These are phyloP conservation scores for Harpalus rufipes DNA, from an alignment of 2,888 invertebrate species.

Conservation along the genomic window DNA sequence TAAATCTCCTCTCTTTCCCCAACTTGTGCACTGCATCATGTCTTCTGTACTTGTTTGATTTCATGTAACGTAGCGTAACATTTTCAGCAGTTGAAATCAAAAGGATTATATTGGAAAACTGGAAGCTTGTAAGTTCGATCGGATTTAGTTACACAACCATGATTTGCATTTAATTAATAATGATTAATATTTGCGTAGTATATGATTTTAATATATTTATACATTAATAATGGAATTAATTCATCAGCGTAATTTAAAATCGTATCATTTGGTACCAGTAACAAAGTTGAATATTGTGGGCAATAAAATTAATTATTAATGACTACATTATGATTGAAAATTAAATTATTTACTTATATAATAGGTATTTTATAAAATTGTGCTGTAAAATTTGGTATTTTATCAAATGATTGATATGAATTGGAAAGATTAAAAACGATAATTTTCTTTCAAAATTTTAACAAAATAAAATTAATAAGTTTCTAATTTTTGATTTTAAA, in stretches of 20 bases:
- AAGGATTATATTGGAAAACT: neutral
- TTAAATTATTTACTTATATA: neutral
- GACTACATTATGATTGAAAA: neutral
- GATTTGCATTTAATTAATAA: neutral
- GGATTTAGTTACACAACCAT: neutral
- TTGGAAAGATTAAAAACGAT: too few relatives aligned
- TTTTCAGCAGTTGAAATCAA: neutral
- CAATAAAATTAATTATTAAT: neutral
- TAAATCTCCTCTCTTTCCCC: conserved; percentile 9
- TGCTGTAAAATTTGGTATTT: too few relatives aligned
- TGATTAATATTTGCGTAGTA: neutral
- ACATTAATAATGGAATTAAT: neutral
- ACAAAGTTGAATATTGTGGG: neutral
- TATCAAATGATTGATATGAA: too few relatives aligned
- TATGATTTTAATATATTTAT: neutral
- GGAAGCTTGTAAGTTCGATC: neutral
- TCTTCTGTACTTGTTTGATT: neutral
- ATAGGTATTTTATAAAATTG: too few relatives aligned
- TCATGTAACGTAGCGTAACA: neutral
- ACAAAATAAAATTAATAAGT: too few relatives aligned
- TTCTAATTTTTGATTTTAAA: too few relatives aligned
- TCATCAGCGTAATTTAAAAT: neutral
- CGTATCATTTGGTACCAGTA: neutral
- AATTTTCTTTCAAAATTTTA: too few relatives aligned
- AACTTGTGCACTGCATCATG: neutral